Evolutionary conservation across 2,797 vertebrate species (phyloP), one percentile per base, ranked within the genome.

Genomic region (Microhierax caerulescens): DNA sequence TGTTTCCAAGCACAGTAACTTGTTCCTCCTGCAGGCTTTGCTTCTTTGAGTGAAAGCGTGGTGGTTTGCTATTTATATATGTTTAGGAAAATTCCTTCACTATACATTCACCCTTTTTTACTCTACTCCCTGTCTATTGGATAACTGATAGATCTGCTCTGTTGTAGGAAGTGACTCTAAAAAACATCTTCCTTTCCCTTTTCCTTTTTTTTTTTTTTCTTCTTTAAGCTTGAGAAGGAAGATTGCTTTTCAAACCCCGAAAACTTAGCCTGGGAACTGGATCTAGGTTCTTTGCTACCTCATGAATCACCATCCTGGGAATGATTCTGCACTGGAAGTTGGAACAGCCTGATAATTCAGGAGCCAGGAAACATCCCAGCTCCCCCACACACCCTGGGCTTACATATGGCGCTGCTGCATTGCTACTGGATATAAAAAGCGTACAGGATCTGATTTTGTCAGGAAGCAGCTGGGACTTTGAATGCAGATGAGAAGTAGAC

Each of bases 401-500:
- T 95, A 37, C 88, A 86, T 90, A 96, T 74, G 45, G 95, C 13
- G 1, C 51, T 86, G 80, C 90, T 93, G 90, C 90, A 79, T 48
- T 87, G 70, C 92, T 93, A 74, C 70, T 69, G 86, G 80, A 48
- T 91, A 91, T 90, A 94, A 95, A 97, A 96, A 94, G 51, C 84
- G 78, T 69, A 54, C 90, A 92, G 90, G 82, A 89, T 70, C 88
- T 93, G 88, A 65, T 94, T 76, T 69, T 88, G 74, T n/a, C 88
- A 89, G 95, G 68, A 93, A 85, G 92, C 92, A 96, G 91, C 94
- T 94, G 95, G 74, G 88, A 69, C 80, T 91, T 41, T 25, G 92
- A 82, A 87, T 92, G 88, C 94, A 96, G 95, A 95, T 82, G 90
- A 96, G 86, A 93, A 93, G 14, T 41, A 89, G 80, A 24, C 88